Evolutionary conservation across 2,797 vertebrate genomes (phyloP), one percentile per base, ranked within the genome.

Genomic region (Hydrocynus forskahlii): DNA sequence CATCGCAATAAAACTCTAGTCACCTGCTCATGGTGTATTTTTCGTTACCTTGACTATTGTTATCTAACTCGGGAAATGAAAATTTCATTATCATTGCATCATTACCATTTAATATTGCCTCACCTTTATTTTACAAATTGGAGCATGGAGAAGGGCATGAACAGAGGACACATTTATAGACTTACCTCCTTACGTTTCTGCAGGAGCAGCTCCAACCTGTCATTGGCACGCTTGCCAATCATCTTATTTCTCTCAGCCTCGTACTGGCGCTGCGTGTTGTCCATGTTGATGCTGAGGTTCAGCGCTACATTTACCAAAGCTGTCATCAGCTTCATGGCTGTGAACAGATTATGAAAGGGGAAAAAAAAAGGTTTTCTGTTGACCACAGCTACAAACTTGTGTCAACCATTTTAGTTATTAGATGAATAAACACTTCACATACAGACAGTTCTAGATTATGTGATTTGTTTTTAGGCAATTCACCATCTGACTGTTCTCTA

Each of bases 291-390:
- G 94, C 98, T 99, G 90, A 99, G 93, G 92, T 99, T 99, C 89
- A 99, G 95, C 84, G 98, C 98, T 94, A 99, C 98, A 89, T 99
- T 99, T 92, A 99, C 98, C 92, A 99, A 95, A 86, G 97, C 98
- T 21, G 98, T 99, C 98, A 99, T 99, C 91, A 99, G 94, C 90
- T 99, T 99, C 98, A 99, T 99, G 91, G 98, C 98, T 99, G 89
- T 38, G 7, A 21, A 66, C 5, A 77, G 14, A 8, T 73, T 7
- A 54, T 23, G 35, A 45, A 16, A 75, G 7, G 40, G 17, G 16
- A 5, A 48, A 10, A 63, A 48, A 76, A 38, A 38, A 29, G 52
- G 19, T 10, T 54, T 67, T n/a, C 66, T 57, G 16, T 23, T 59
- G 5, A 45, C 23, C 14, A 57, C 19, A 9, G 54, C 17, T 17